These are phyloP conservation scores for Phaetusa simplex DNA, from an alignment of 2,113 vertebrate genomes.

Conservation along the genomic window DNA sequence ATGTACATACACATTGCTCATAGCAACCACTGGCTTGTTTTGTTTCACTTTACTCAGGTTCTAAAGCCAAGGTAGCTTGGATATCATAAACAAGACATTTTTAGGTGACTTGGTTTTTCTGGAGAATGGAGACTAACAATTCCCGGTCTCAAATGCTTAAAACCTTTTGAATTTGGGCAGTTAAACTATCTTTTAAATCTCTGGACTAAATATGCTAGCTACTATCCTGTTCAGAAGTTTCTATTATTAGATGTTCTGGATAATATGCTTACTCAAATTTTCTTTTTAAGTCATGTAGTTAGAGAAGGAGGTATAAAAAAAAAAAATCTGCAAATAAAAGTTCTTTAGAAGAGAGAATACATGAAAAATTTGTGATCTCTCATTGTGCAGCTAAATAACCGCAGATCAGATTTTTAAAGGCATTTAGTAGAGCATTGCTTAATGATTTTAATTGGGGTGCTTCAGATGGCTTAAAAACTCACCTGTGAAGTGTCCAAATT, in stretches of 20 bases:
- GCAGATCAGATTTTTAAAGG: neutral
- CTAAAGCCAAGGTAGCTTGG: neutral
- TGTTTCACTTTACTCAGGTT: neutral
- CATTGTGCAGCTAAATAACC: neutral
- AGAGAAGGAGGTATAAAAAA: neutral
- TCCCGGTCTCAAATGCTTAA: neutral
- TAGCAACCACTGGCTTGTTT: conserved; percentile 5
- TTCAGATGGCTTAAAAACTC: neutral
- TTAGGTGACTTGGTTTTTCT: neutral
- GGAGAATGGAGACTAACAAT: neutral
- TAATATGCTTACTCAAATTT: neutral
- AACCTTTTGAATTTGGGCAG: neutral
- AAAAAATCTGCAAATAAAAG: neutral
- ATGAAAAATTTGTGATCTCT: neutral
- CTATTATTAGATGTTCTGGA: neutral
- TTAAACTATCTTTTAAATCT: neutral
- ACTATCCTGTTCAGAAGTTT: neutral
- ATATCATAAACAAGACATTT: neutral
- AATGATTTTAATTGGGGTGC: neutral
- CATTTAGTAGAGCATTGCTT: neutral
- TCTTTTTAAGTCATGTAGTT: neutral
- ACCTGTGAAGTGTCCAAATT: neutral
- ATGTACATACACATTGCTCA: neutral
- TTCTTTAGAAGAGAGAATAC: neutral
- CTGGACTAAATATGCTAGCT: neutral